A percentile compares a stretch with the other conserved stretches of the same genome.
phyloP scores from a whole-genome alignment of 2,113 vertebrate species.

The Myxocyprinus asiaticus region DNA sequence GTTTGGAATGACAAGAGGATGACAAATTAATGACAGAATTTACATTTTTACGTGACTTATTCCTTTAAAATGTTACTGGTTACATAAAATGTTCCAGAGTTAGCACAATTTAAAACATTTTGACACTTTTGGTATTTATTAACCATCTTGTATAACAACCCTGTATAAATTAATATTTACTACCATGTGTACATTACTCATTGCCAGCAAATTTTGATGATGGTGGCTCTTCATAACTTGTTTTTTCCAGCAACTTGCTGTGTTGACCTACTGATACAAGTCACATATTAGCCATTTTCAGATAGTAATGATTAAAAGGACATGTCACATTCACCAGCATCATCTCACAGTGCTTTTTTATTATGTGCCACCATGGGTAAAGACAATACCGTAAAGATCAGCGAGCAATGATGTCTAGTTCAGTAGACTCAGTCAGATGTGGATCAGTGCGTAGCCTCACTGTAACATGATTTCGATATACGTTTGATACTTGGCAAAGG shows the following conservation, averaged over 20 bases:
- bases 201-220: constrained; percentile 33
- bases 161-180: constrained; percentile 42
- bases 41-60: no score
- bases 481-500: background rate
- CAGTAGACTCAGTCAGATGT: constrained; percentile 4
- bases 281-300: constrained; percentile 7
- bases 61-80: constrained; percentile 34
- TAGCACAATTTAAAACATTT: constrained; percentile 35
- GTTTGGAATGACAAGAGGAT: no score
- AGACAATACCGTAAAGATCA: constrained; percentile 21
- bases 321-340: background rate
- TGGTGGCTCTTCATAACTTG: constrained; percentile 54
- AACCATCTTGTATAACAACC: constrained; percentile 27
- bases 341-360: background rate
- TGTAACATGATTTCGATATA: background rate
- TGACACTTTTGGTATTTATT: constrained; percentile 49
- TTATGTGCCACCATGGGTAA: background rate
- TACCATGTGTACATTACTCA: constrained; percentile 54
- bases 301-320: constrained; percentile 22
- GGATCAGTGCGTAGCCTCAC: constrained; percentile 12
- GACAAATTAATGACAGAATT: no score
- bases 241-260: constrained; percentile 4
- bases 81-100: constrained; percentile 55
- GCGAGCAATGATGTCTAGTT: constrained; percentile 24
- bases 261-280: background rate